A percentile compares a stretch with the other conserved stretches of the same genome.
phyloP scores from a whole-genome alignment of 1,140 invertebrate genomes.

The Drosophila obscura region DNA sequence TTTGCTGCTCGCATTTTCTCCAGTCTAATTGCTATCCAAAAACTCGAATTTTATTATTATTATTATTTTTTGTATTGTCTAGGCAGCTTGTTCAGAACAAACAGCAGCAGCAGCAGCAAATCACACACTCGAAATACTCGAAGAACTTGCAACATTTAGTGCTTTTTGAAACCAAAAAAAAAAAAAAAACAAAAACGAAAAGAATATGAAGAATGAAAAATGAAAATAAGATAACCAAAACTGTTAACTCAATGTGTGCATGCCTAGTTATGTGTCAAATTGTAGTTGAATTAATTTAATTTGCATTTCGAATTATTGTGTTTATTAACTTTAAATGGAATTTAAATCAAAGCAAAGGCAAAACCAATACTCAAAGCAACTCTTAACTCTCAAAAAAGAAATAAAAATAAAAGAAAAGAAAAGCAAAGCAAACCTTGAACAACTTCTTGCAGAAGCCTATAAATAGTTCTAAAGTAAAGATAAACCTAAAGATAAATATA shows the following conservation, averaged over 20 bases:
- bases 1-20: constrained; percentile 75
- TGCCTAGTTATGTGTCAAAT: constrained; percentile 61
- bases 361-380: constrained; percentile 69
- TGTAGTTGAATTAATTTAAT: constrained; percentile 71
- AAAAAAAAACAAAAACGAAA: constrained; percentile 48
- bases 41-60: constrained; percentile 40
- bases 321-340: constrained; percentile 47
- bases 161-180: constrained; percentile 74
- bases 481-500: constrained; percentile 39
- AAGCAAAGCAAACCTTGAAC: constrained; percentile 34
- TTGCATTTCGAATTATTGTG: constrained; percentile 57
- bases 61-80: constrained; percentile 45
- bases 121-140: constrained; percentile 53
- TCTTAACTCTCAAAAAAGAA: constrained; percentile 54
- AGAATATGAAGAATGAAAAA: constrained; percentile 26
- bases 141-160: constrained; percentile 64
- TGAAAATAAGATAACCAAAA: constrained; percentile 32
- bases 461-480: constrained; percentile 56
- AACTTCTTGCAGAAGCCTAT: constrained; percentile 56
- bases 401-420: too few relatives aligned
- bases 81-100: constrained; percentile 55
- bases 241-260: constrained; percentile 62
- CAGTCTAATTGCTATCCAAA: constrained; percentile 61
- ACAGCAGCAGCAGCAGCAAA: constrained; percentile 10
- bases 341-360: constrained; percentile 57